Base-by-base conservation (phyloP, 2,113 vertebrate species). In the Phainopepla nitens region DNA sequence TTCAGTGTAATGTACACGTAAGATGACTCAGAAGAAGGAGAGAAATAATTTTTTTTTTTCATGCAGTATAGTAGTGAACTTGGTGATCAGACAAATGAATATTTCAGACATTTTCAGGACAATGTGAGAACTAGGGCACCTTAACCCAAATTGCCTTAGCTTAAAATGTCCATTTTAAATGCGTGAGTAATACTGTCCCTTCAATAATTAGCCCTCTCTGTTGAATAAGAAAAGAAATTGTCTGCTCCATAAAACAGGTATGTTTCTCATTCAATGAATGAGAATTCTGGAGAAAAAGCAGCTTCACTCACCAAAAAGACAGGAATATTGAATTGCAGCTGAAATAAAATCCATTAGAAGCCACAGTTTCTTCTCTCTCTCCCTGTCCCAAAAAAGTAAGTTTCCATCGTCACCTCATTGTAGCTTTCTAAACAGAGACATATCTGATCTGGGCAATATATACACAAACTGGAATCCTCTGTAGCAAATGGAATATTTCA, bases 151-250 rank as follows among this genome's bases (percentile, higher is more conserved):
- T 71, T 9, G 39, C 83, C 80, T 93, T 84, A 82, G 53, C 71
- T 93, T 89, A 96, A 96, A 96, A 93, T 45, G 69, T 81, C 82
- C 54, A 35, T 93, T 88, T 96, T 65, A 89, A 96, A 94, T 89
- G 69, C 53, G 81, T 93, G 65, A 92, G 93, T 96, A 86, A 69
- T 95, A 82, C 29, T 75, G 53, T 80, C 47, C 80, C 33, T 89
- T 85, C 82, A 93, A 92, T 86, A 96, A 97, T 92, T 97, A 96
- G 83, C 35, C 47, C 51, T 51, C 89, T 54, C 47, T 92, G 36
- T 81, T 97, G 86, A 88, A 73, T 80, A 89, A 64, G 75, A 94
- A 95, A 87, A 93, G 76, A 71, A 70, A 89, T 57, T 78, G 88
- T 82, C 54, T 85, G 44, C 65, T 92, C 50, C 71, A 78, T 83